A percentile compares a stretch with the other conserved stretches of the same genome.
phyloP scores from a whole-genome alignment of 1,140 invertebrate species.

The Drosophila paulistorum region DNA sequence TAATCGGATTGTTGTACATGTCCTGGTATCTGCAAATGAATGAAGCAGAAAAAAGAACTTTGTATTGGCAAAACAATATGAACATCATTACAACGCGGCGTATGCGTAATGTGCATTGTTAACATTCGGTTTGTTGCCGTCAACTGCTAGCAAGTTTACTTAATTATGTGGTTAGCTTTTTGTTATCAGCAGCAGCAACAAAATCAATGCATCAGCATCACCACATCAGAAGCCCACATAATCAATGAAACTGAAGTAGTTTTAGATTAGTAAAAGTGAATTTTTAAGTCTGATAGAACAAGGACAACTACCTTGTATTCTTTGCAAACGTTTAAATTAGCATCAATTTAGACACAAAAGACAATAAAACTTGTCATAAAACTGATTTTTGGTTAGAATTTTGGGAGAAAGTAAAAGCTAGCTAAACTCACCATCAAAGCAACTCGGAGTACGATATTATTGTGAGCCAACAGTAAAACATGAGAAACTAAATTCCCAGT shows the following conservation, averaged over 20 bases:
- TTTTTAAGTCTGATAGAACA: too few relatives aligned
- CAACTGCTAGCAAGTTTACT: slow-evolving; percentile 43
- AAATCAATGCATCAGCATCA: not conserved
- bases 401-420: too few relatives aligned
- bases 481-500: slow-evolving; percentile 15
- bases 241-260: not conserved
- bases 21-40: slow-evolving; percentile 83
- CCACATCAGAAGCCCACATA: not conserved
- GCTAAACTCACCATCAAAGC: slow-evolving; percentile 17
- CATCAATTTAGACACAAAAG: too few relatives aligned
- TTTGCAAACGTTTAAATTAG: too few relatives aligned
- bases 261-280: not conserved
- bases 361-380: not conserved
- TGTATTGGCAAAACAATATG: slow-evolving; percentile 10
- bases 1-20: slow-evolving; percentile 86
- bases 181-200: slow-evolving; percentile 5
- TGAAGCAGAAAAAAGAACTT: slow-evolving; percentile 4
- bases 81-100: slow-evolving; percentile 46
- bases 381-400: not conserved
- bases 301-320: too few relatives aligned
- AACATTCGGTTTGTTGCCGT: slow-evolving; percentile 51
- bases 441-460: slow-evolving; percentile 70
- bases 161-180: slow-evolving; percentile 62
- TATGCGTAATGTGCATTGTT: slow-evolving; percentile 70
- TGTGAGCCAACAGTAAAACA: slow-evolving; percentile 50